These are phyloP conservation scores for Congeria kusceri DNA, from an alignment of 2,888 invertebrate species.

Conservation along the genomic window DNA sequence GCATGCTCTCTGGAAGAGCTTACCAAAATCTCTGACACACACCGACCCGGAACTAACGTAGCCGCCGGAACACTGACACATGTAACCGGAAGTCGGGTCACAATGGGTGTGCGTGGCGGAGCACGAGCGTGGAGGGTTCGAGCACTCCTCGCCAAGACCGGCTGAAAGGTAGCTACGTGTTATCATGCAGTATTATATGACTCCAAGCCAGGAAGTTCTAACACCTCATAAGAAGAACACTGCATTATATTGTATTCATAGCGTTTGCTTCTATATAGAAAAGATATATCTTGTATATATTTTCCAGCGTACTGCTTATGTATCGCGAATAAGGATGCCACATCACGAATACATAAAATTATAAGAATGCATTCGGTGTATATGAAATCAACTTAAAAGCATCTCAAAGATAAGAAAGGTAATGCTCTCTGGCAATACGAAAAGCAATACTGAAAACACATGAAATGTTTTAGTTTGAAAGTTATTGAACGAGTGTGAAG, in stretches of 20 bases:
- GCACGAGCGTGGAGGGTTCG: background rate
- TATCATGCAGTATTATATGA: background rate
- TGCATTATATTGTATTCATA: too few species aligned
- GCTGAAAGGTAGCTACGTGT: background rate
- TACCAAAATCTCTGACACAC: too few species aligned
- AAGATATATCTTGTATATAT: too few species aligned
- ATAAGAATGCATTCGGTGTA: too few species aligned
- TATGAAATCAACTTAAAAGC: too few species aligned
- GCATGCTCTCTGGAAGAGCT: background rate
- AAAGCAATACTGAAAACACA: background rate
- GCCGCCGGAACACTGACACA: constrained; percentile 17
- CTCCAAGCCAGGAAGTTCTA: background rate
- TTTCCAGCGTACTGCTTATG: too few species aligned
- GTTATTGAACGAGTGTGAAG: too few species aligned
- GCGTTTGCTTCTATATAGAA: too few species aligned
- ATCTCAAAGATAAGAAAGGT: too few species aligned
- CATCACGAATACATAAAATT: background rate
- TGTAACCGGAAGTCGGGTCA: background rate
- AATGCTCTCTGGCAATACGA: background rate
- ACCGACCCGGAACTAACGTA: too few species aligned
- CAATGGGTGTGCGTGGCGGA: background rate
- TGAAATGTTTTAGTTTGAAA: background rate
- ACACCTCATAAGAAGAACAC: too few species aligned
- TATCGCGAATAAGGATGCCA: background rate
- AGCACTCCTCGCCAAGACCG: background rate